These are phyloP conservation scores for Lonchura striata DNA, from an alignment of 2,113 vertebrate species.

Conservation along the genomic window DNA sequence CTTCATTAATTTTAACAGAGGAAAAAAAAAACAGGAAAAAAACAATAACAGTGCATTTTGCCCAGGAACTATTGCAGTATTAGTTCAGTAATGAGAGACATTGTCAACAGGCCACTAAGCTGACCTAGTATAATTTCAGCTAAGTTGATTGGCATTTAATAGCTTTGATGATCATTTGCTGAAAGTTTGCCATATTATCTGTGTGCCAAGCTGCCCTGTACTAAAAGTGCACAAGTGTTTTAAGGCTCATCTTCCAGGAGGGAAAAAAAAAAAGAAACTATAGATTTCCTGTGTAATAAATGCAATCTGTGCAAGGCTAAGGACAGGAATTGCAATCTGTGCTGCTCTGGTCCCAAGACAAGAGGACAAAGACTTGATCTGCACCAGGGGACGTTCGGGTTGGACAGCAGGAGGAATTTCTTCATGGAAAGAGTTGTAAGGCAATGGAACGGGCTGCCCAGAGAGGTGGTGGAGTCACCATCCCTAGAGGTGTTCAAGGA, in stretches of 20 bases:
- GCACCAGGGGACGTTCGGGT: neutral
- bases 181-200: neutral
- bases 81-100: neutral
- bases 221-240: neutral
- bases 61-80: neutral
- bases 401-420: neutral
- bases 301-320: neutral
- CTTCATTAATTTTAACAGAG: neutral
- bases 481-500: neutral
- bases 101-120: slow-evolving; percentile 34
- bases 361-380: neutral
- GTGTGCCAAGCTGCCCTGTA: neutral
- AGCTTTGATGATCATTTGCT: slow-evolving; percentile 34
- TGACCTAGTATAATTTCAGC: slow-evolving; percentile 13
- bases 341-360: neutral
- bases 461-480: neutral
- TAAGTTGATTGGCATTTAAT: neutral
- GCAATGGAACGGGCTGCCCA: neutral
- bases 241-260: neutral
- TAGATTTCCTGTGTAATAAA: neutral
- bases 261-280: neutral
- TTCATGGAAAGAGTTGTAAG: neutral
- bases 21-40: neutral
- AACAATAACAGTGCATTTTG: neutral
- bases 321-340: neutral